Base-by-base conservation (phyloP, 2,113 vertebrate species). In the Macquaria ambigua region DNA sequence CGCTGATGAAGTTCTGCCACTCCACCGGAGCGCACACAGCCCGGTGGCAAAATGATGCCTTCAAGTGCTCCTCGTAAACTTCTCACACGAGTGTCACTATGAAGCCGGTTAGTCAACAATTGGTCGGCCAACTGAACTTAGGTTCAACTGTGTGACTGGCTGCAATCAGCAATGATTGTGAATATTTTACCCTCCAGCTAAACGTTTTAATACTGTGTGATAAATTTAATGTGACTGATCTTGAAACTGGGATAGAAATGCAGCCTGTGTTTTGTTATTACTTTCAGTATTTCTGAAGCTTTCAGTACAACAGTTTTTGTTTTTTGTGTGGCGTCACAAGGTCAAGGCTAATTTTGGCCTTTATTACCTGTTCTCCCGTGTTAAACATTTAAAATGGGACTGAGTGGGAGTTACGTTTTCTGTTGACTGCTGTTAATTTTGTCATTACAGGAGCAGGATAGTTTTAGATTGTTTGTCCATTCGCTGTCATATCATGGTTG, bases 1-100 rank as follows among this genome's bases (percentile, higher is more conserved):
- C 8, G 41, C 52, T 52, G 70, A 31, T 77, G 14, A 93, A 87
- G 86, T 91, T 91, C 79, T 77, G 84, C 84, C 84, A 80, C 77
- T 75, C 46, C 58, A 87, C 39, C 79, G 12, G 39, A 82, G 80
- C 83, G 53, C 61, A 85, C 89, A 56, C 79, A 87, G 81, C 15
- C 48, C 75, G 2, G 71, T 53, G 50, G 14, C 82, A 21, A 37
- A 79, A 50, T 70, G 93, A 39, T 88, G 91, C 93, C 7, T 94
- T 94, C 88, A 90, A 4, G 71, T 64, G 46, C 75, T 25, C 39
- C 83, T 88, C 83, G 92, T 69, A 87, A 83, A 88, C 50, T 15
- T 86, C 48, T 37, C 0, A 11, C 6, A 52, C 41, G 0, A 23
- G 0, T 12, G 48, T 23, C 41, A 34, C 41, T 23, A 6, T 20